Percentiles rank a stretch among this genome's conserved stretches.
These are phyloP conservation scores for Camptogramma bilineatum DNA, from an alignment of 2,888 invertebrate species.

Conservation along the genomic window DNA sequence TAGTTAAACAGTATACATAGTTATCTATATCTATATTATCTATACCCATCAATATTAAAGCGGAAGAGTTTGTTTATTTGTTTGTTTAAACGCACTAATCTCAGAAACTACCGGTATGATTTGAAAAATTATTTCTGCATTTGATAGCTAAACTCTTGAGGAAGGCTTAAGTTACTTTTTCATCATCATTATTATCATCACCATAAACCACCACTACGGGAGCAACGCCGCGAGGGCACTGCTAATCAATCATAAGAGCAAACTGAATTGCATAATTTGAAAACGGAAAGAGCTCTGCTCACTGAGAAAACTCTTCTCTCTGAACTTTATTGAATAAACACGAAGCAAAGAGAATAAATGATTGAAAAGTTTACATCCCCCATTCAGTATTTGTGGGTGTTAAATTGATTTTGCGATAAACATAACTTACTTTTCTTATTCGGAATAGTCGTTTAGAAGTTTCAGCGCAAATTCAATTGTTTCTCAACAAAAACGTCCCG, in stretches of 20 bases:
- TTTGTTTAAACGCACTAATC: too few relatives aligned
- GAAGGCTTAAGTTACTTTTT: too few relatives aligned
- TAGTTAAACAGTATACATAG: too few relatives aligned
- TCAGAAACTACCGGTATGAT: too few relatives aligned
- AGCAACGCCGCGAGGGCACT: too few relatives aligned
- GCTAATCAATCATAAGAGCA: neutral
- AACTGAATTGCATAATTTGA: neutral
- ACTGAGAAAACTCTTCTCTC: conserved; percentile 23
- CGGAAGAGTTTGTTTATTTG: too few relatives aligned
- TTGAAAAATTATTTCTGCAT: too few relatives aligned
- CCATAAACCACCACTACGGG: too few relatives aligned
- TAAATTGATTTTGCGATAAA: conserved; percentile 50
- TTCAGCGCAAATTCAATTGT: conserved; percentile 40
- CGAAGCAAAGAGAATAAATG: conserved; percentile 26
- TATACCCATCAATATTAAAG: too few relatives aligned
- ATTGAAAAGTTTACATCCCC: conserved; percentile 43
- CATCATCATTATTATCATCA: too few relatives aligned
- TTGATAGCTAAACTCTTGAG: too few relatives aligned
- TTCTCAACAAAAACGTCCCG: conserved; percentile 30
- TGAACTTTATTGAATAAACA: conserved; percentile 34
- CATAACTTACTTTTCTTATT: conserved; percentile 47
- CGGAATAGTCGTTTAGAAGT: conserved; percentile 44
- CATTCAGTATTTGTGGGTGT: conserved; percentile 41
- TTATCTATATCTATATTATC: too few relatives aligned
- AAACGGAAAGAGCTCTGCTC: conserved; percentile 2